Evolutionary conservation across 2,113 vertebrate genomes (phyloP).

Genomic region (Smithornis capensis): DNA sequence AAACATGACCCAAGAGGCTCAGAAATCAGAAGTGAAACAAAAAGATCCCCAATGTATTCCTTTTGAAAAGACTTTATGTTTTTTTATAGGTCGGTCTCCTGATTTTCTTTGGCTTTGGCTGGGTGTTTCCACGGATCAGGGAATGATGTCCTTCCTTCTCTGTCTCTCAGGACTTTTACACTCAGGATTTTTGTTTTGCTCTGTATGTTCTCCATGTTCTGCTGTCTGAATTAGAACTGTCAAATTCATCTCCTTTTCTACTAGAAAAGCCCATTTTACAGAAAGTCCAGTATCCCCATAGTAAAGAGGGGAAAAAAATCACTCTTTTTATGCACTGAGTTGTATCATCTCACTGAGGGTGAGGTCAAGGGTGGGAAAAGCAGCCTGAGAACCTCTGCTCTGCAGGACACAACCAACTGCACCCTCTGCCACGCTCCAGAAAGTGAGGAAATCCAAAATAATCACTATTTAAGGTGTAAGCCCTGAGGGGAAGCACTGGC

Average conservation of each 20-base stretch:
- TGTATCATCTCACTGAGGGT: background rate
- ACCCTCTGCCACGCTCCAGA: fast-evolving
- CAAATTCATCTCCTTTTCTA: background rate
- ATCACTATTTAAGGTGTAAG: fast-evolving
- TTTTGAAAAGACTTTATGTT: background rate
- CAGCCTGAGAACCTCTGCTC: background rate
- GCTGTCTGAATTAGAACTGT: background rate
- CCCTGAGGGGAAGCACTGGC: fast-evolving
- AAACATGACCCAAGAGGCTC: background rate
- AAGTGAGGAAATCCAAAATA: fast-evolving
- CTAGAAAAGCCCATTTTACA: background rate
- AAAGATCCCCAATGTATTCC: background rate
- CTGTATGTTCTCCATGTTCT: background rate
- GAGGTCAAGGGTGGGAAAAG: background rate
- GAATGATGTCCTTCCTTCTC: background rate
- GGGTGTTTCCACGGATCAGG: background rate
- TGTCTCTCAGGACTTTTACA: background rate
- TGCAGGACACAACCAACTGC: background rate
- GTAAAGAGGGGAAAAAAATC: fast-evolving
- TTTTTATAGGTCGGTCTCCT: background rate
- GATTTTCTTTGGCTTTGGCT: background rate
- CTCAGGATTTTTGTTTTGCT: background rate
- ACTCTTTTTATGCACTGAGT: fast-evolving
- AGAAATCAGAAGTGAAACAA: constrained; percentile 5
- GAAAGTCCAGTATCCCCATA: background rate